These are phyloP conservation scores for Zhengitettix transpicula DNA, from an alignment of 2,888 invertebrate genomes.

Conservation along the genomic window DNA sequence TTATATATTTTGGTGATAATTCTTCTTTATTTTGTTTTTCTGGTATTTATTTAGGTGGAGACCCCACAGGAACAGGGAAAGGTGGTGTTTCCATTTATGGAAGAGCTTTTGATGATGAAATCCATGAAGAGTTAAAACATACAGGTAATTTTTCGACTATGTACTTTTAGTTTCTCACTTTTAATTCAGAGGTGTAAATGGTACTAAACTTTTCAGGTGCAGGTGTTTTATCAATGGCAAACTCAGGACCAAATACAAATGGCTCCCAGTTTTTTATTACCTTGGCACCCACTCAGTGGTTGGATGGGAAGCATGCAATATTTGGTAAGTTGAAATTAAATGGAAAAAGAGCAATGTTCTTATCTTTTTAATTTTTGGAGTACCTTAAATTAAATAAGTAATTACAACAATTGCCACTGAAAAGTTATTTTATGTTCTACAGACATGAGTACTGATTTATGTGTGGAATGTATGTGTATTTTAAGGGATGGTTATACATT, in stretches of 20 bases:
- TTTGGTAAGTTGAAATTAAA: slow-evolving; percentile 44
- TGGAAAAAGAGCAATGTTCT: no score
- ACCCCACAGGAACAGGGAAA: slow-evolving; percentile 92
- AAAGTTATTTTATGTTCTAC: no score
- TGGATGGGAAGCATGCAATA: slow-evolving; percentile 94
- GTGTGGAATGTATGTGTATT: no score
- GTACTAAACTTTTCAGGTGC: slow-evolving; percentile 31
- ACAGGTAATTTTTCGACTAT: slow-evolving; percentile 39
- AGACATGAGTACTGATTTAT: no score
- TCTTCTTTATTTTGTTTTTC: not conserved
- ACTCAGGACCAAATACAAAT: slow-evolving; percentile 91
- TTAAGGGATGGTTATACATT: no score
- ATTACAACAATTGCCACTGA: no score
- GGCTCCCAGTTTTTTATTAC: slow-evolving; percentile 98
- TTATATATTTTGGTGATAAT: not conserved
- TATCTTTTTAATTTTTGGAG: no score
- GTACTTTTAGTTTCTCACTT: no score
- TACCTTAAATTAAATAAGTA: no score
- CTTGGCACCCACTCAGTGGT: slow-evolving; percentile 90
- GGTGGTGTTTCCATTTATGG: slow-evolving; percentile 97
- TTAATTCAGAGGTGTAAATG: no score
- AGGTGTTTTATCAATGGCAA: slow-evolving; percentile 92
- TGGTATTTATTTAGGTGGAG: slow-evolving; percentile 47
- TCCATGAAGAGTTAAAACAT: slow-evolving; percentile 84
- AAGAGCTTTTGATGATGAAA: slow-evolving; percentile 86